A percentile compares a stretch with the other conserved stretches of the same genome.
phyloP scores from a whole-genome alignment of 2,797 vertebrate genomes.

The Salarias fasciatus region DNA sequence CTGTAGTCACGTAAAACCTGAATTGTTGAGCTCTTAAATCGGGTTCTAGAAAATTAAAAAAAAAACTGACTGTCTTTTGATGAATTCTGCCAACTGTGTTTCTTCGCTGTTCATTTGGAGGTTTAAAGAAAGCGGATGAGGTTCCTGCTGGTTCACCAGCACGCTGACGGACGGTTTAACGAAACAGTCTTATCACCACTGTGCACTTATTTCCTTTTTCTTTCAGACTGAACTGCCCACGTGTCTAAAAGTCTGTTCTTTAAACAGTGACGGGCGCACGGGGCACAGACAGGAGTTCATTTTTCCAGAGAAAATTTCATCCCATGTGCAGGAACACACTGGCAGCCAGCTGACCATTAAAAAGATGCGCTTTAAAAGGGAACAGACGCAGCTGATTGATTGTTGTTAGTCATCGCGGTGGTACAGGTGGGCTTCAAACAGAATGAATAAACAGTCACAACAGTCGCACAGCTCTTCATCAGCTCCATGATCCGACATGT shows the following conservation, averaged over 20 bases:
- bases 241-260: conserved; percentile 4
- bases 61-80: neutral
- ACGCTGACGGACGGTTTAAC: neutral
- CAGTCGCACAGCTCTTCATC: conserved; percentile 22
- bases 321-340: conserved; percentile 1
- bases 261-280: neutral
- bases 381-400: neutral
- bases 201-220: neutral
- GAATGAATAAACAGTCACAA: conserved; percentile 49
- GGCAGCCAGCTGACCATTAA: conserved; percentile 7
- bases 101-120: neutral
- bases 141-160: neutral
- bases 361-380: conserved; percentile 33
- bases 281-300: neutral
- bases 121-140: conserved; percentile 1
- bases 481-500: conserved; percentile 3
- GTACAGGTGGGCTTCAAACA: conserved; percentile 34
- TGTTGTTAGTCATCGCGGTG: conserved; percentile 13
- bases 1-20: too few species aligned
- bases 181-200: neutral
- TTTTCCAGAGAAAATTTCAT: conserved; percentile 5
- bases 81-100: neutral
- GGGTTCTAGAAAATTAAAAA: too few species aligned
- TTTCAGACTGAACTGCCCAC: conserved; percentile 5
- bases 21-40: too few species aligned